A percentile compares a stretch with the other conserved stretches of the same genome.
Evolutionary conservation across 2,113 vertebrate genomes (phyloP).

Genomic region (Nesospiza acunhae): DNA sequence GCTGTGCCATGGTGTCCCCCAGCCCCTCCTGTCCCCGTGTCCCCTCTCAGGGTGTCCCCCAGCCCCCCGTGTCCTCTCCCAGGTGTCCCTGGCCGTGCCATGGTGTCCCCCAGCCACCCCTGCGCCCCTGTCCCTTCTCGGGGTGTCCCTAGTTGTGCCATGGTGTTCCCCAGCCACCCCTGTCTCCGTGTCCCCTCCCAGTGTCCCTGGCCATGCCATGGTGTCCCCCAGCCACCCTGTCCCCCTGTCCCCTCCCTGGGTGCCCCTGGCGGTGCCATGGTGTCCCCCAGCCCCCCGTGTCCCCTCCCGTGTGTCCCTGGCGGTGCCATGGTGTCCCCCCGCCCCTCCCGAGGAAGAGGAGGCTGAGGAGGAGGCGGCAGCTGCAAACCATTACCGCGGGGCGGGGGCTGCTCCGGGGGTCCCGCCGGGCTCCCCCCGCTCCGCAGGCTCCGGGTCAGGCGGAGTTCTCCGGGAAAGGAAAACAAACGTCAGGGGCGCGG

Average conservation of each 20-base stretch:
- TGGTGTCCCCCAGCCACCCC: neutral
- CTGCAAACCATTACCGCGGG: neutral
- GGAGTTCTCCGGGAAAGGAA: neutral
- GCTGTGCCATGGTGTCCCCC: neutral
- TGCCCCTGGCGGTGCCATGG: neutral
- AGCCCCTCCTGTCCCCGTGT: neutral
- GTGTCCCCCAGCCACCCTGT: neutral
- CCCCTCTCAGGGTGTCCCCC: rapidly evolving
- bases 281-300: too few relatives aligned
- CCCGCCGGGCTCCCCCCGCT: neutral
- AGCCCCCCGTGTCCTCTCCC: too few relatives aligned
- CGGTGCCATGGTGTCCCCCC: neutral
- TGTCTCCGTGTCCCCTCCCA: too few relatives aligned
- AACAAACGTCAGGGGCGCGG: neutral
- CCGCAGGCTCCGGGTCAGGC: neutral
- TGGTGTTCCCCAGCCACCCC: too few relatives aligned
- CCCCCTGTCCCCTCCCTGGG: too few relatives aligned
- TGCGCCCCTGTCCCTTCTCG: too few relatives aligned
- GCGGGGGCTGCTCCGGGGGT: neutral
- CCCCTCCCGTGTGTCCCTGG: too few relatives aligned
- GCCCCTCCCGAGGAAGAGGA: neutral
- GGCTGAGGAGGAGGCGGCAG: neutral
- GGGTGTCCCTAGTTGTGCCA: too few relatives aligned
- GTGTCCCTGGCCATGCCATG: too few relatives aligned
- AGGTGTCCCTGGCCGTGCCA: rapidly evolving